Conservation (phyloP, 2,888 invertebrate species). For the Hymenopus coronatus region DNA sequence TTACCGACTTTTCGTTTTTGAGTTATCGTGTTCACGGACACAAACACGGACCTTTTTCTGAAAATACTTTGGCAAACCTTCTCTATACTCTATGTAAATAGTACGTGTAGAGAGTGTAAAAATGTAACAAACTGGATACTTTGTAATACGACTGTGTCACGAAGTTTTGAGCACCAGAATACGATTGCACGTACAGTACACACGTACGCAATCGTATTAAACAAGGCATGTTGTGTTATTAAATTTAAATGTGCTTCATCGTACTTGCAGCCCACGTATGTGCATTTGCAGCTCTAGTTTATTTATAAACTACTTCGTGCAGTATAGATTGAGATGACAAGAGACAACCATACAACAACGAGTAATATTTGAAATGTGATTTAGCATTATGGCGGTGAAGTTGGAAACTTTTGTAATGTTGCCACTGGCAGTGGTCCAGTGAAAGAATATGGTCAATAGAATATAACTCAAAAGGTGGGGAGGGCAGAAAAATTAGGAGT, state of each 20-base stretch:
- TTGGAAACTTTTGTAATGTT: background rate
- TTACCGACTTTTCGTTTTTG: too few relatives aligned
- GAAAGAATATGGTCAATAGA: constrained; percentile 20
- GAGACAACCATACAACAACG: background rate
- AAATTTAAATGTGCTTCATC: background rate
- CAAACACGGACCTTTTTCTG: too few relatives aligned
- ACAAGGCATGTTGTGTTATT: background rate
- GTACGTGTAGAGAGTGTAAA: too few relatives aligned
- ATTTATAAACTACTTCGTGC: background rate
- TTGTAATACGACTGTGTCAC: background rate
- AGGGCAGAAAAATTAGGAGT: background rate
- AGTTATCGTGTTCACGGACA: too few relatives aligned
- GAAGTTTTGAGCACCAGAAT: background rate
- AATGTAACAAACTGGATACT: too few relatives aligned
- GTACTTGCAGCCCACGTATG: background rate
- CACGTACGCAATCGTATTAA: background rate
- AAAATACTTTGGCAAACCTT: too few relatives aligned
- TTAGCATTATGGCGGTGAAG: background rate
- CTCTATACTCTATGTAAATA: too few relatives aligned
- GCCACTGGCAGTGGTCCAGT: background rate
- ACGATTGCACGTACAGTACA: background rate
- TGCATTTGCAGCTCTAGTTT: background rate
- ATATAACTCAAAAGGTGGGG: constrained; percentile 13
- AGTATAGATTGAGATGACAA: background rate
- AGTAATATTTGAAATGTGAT: background rate